Conservation (phyloP, 2,888 invertebrate species). For the Tipula helvola region DNA sequence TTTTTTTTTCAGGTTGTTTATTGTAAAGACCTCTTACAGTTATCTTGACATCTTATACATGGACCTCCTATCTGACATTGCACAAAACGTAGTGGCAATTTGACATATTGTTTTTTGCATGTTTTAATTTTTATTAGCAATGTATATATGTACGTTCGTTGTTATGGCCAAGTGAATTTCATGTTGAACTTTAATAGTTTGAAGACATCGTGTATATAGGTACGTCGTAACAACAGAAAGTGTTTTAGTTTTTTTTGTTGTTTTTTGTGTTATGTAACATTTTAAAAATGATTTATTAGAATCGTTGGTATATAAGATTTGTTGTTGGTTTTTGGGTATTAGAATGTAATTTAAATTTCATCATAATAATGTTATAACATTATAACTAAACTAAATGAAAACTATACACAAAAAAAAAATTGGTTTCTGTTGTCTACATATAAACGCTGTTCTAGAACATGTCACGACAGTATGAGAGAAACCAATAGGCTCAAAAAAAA, state of each 20-base stretch:
- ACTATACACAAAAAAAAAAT: neutral
- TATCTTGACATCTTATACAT: conserved; percentile 9
- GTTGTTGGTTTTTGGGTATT: neutral
- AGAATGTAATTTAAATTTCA: conserved; percentile 4
- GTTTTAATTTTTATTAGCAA: neutral
- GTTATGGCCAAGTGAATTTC: neutral
- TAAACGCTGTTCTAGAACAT: neutral
- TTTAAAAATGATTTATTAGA: neutral
- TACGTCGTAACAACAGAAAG: neutral
- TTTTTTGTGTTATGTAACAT: neutral
- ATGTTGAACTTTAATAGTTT: neutral
- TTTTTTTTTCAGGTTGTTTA: neutral
- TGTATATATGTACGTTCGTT: neutral
- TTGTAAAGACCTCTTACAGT: conserved; percentile 9
- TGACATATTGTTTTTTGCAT: conserved; percentile 9
- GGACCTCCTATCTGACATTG: conserved; percentile 9
- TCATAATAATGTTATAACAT: neutral
- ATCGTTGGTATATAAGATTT: neutral
- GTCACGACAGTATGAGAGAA: conserved; percentile 7
- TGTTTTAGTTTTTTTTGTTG: neutral
- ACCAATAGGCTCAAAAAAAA: neutral
- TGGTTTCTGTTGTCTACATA: neutral
- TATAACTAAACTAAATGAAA: neutral
- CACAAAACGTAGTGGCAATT: conserved; percentile 10
- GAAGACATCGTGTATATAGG: neutral